Base-by-base conservation (phyloP, 2,113 vertebrate genomes). In the Atlantisia rogersi region DNA sequence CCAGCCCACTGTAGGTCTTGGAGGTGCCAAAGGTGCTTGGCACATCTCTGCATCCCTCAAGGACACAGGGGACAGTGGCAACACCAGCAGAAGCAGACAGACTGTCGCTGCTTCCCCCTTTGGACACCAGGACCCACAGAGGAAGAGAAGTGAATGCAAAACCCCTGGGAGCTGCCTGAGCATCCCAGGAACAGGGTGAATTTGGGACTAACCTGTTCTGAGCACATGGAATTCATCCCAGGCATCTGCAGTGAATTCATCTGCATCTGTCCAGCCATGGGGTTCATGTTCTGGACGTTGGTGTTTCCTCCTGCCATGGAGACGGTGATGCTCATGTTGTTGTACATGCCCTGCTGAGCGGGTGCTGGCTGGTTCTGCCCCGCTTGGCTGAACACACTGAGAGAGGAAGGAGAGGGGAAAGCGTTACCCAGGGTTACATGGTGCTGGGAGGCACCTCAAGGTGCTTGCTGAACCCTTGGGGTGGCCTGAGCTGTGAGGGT, bases 321-420 rank as follows among this genome's bases (percentile, higher is more conserved):
- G 83, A 99, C 99, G 1, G 99, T 99, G 98, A 99, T 99, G 98
- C 99, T 99, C 99, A 99, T 99, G 97, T 99, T 99, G 98, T 99
- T 99, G 98, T 99, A 99, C 62, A 99, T 98, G 88, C 99, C 99
- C 95, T 99, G 99, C 97, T 99, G 99, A 53, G 97, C 98, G 29
- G 97, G 97, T 2, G 98, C 59, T 4, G 97, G 80, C 86, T 98
- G 98, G 78, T 88, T 97, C 98, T 98, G 99, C 63, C 98, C 98
- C 4, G 98, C 95, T 93, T 98, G 98, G 96, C 97, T 98, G 98
- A 98, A 99, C 39, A 99, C 98, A 69, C 99, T 99, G 98, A 19
- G 81, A 88, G 77, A 32, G 44, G 58, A 28, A 12, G 29, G 50
- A 25, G 50, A 52, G 24, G 24, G 12, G 25, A 32, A 35, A 17